Evolutionary conservation across 2,797 vertebrate species (phyloP), one percentile per base, ranked within the genome.

Genomic region (Hybognathus amarus): DNA sequence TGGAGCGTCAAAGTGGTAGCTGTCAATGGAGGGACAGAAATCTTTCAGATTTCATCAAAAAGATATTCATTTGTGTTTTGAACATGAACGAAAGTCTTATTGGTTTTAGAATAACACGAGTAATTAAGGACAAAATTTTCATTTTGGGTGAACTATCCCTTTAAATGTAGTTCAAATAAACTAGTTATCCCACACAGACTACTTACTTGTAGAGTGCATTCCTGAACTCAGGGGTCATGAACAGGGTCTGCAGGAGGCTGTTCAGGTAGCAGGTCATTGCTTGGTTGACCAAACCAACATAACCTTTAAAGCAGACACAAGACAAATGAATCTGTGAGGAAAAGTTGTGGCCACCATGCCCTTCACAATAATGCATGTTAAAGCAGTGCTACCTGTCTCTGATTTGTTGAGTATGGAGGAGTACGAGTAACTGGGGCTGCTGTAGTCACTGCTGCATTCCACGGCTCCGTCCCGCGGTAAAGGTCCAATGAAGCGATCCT

Each of bases 231-330:
- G 98, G 98, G 82, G 98, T 99, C 98, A 99, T 99, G 91, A 96
- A 99, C 88, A 99, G 95, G 1, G 98, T 99, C 93, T 99, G 98
- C 45, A 99, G 94, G 86, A 99, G 96, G 93, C 98, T 99, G 94
- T 99, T 99, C 93, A 99, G 92, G 92, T 99, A 99, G 91, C 98
- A 99, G 82, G 98, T 99, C 98, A 99, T 99, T 76, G 98, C 98
- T 91, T 99, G 98, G 92, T 99, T 99, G 90, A 99, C 98, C 92
- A 99, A 93, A 80, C 98, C 98, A 86, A 99, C 98, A 66, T 99
- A 99, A 87, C 98, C 98, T 99, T 85, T 5, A 89, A 79, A 1
- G 50, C 6, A 66, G 24, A 42, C 47, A 76, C 7, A 70, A 12
- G 3, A 33, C 12, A 63, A 63, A 63, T 2, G 1, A n/a, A 68